Base-by-base conservation (phyloP, 2,888 invertebrate species). In the Drosophila setosimentum region DNA sequence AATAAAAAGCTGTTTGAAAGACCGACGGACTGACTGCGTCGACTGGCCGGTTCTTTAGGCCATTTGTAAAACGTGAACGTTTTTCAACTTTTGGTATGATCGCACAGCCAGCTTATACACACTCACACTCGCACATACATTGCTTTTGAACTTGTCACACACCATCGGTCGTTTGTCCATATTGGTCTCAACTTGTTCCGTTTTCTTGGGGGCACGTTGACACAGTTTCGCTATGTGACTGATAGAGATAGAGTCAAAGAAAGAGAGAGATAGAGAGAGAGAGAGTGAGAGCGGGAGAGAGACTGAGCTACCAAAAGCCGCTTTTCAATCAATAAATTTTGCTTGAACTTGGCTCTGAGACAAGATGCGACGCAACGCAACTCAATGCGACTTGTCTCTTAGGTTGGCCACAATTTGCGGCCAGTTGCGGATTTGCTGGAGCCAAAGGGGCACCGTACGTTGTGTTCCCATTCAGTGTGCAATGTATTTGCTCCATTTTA, bases 71-170 rank as follows among this genome's bases (percentile, higher is more conserved):
- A 71, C 79, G 64, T 71, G 62, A 70, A 59, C 68, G 73, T 58
- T 53, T 65, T 66, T 58, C 54, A 71, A 60, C 65, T 60, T 76
- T 80, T 71, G 67, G 70, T 62, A 71, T 62, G 51, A 77, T 68
- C 55, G 61, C 59, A 70, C 32, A 63, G 30, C 53, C 24, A 50
- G 65, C 69, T 62, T 63, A 66, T 73, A 73, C n/a, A 74, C 61
- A 65, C 60, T 64, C 53, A 68, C 42, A 58, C 45, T 42, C 53
- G 29, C 55, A 53, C 51, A 49, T 54, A 29, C 35, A 64, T 55
- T 66, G 68, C 65, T 81, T 80, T 78, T 80, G 83, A 85, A 87
- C 86, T 89, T 87, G 87, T 87, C 87, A 89, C 76, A 87, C 76
- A 70, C 76, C 84, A 82, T 89, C 53, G 65, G 72, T 69, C 68